phyloP scores from a whole-genome alignment of 1,140 invertebrate genomes.

The Drosophila auraria region DNA sequence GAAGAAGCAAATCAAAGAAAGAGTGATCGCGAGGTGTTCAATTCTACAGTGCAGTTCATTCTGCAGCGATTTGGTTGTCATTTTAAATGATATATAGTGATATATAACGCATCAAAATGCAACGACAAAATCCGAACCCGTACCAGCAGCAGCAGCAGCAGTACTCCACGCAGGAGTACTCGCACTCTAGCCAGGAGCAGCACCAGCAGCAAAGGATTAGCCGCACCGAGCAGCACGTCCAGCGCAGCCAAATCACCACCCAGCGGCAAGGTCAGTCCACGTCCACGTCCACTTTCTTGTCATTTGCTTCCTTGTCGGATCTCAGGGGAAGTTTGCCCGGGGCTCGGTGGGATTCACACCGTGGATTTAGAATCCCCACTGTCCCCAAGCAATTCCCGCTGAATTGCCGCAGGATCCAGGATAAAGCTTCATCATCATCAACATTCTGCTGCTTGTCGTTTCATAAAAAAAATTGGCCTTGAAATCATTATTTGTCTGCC shows the following conservation, averaged over 20 bases:
- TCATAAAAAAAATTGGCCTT: conserved; percentile 18
- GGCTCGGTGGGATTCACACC: conserved; percentile 75
- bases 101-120: conserved; percentile 85
- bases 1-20: conserved; percentile 80
- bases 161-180: conserved; percentile 85
- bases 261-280: conserved; percentile 90
- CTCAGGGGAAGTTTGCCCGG: conserved; percentile 36
- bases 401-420: conserved; percentile 23
- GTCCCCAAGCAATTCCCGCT: conserved; percentile 52
- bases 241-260: conserved; percentile 90
- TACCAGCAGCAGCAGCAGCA: conserved; percentile 85
- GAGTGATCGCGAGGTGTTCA: conserved; percentile 78
- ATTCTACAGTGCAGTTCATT: conserved; percentile 74
- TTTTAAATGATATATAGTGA: conserved; percentile 85
- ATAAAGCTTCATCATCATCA: conserved; percentile 15
- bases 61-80: conserved; percentile 81
- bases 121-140: conserved; percentile 85
- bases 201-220: conserved; percentile 89
- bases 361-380: conserved; percentile 74
- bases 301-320: conserved; percentile 18
- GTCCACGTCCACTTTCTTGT: conserved; percentile 7
- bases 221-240: conserved; percentile 90
- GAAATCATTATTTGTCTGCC: conserved; percentile 5
- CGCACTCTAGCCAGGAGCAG: conserved; percentile 79
- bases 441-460: conserved; percentile 17